A percentile compares a stretch with the other conserved stretches of the same genome.
phyloP scores from a whole-genome alignment of 2,888 invertebrate species.

The Erebia palarica region DNA sequence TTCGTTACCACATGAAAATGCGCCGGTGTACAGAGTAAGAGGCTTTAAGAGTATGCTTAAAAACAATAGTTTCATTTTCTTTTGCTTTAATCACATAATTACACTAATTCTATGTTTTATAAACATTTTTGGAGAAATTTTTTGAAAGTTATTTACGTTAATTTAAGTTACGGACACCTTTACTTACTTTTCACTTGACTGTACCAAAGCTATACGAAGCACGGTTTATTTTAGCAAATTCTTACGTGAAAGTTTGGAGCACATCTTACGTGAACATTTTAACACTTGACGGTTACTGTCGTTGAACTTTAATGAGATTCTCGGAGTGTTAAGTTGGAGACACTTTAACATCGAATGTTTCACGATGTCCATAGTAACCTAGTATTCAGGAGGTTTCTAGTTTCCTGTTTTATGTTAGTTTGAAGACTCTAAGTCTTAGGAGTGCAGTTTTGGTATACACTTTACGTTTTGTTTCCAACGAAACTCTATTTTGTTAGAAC shows the following conservation, averaged over 20 bases:
- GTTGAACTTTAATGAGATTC: slow-evolving; percentile 37
- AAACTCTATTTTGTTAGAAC: too few species aligned
- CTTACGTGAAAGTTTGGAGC: slow-evolving; percentile 15
- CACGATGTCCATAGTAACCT: not conserved
- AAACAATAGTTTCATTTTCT: too few species aligned
- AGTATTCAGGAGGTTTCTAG: not conserved
- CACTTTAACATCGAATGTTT: slow-evolving; percentile 21
- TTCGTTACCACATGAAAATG: too few species aligned
- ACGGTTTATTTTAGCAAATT: slow-evolving; percentile 19
- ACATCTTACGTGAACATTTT: slow-evolving; percentile 28
- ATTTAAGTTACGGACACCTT: not conserved
- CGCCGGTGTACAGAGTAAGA: too few species aligned
- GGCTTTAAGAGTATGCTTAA: too few species aligned
- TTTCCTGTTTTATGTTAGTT: not conserved
- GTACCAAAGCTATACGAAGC: not conserved
- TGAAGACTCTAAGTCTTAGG: not conserved
- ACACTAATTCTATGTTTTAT: too few species aligned
- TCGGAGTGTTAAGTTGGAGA: slow-evolving; percentile 25
- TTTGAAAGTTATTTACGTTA: too few species aligned
- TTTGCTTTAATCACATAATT: too few species aligned
- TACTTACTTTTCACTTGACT: not conserved
- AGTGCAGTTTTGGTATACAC: too few species aligned
- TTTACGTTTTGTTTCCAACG: too few species aligned
- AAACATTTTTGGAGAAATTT: too few species aligned
- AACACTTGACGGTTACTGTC: slow-evolving; percentile 31